Evolutionary conservation across 2,113 vertebrate genomes (phyloP), one percentile per base, ranked within the genome.

Genomic region (Hypomesus transpacificus): DNA sequence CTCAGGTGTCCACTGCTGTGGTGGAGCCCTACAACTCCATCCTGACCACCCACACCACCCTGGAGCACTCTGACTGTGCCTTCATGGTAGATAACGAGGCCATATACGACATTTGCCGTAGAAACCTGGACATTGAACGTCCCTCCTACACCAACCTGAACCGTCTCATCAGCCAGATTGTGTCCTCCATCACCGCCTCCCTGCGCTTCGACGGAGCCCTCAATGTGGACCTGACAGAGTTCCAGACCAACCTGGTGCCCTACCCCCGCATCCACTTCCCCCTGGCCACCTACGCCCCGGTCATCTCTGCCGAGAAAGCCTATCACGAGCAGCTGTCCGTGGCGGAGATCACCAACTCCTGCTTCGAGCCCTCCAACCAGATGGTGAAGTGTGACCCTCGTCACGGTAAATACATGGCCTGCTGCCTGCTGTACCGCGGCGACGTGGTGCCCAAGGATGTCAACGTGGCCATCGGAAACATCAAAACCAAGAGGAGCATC

Each of bases 51-150:
- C 88, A 89, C 77, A 89, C 88, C 81, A 89, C 86, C 28, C 72
- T 88, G 31, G 87, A 88, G 81, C 87, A 89, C 85, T 87, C 87
- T 0, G 87, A 89, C 71, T 89, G 87, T 1, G 88, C 88, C 78
- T 89, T 89, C 83, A 89, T 88, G 88, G 88, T 89, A 3, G 88
- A 89, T 82, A 89, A 89, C 0, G 86, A 89, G 63, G 88, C 88
- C 71, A 89, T 89, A 76, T 89, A 89, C 3, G 88, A 89, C 60
- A 89, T 89, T 83, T 89, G 88, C 58, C 88, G 87, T 0, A 76
- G 88, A 69, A 89, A 89, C 64, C 71, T 89, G 53, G 86, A 89
- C 70, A 89, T 89, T 0, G 88, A 88, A 18, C 83, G 88, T 0
- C 88, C 88, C 0, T 80, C 84, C 0, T 87, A 89, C 83, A 89